Evolutionary conservation across 2,888 invertebrate genomes (phyloP).

Genomic region (Drosophila eohydei): DNA sequence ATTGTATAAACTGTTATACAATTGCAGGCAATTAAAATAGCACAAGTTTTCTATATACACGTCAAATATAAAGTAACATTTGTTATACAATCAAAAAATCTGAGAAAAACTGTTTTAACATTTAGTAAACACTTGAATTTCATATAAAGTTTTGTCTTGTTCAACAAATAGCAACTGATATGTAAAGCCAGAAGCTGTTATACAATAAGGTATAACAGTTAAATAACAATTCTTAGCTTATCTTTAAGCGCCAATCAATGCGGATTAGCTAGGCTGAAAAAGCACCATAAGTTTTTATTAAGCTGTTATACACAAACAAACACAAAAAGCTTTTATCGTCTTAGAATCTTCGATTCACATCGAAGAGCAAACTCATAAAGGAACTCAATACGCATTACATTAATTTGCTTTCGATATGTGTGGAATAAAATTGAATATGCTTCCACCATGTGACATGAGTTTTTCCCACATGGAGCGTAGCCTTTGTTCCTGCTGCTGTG

Average conservation of each 20-base stretch:
- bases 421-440: slow-evolving; percentile 62
- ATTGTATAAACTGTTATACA: background rate
- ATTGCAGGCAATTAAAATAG: background rate
- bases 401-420: slow-evolving; percentile 38
- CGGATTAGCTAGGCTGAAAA: background rate
- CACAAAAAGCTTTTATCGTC: background rate
- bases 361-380: slow-evolving; percentile 15
- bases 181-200: background rate
- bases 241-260: background rate
- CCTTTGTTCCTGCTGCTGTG: background rate
- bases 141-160: background rate
- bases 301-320: slow-evolving; percentile 19
- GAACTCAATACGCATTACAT: slow-evolving; percentile 31
- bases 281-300: background rate
- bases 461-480: slow-evolving; percentile 45
- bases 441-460: slow-evolving; percentile 22
- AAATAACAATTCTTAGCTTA: background rate
- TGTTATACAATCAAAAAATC: background rate
- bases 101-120: background rate
- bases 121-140: no score
- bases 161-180: slow-evolving; percentile 1
- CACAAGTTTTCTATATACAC: background rate
- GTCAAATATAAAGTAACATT: background rate
- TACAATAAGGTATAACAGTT: background rate
- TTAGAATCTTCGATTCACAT: background rate